phyloP scores from a whole-genome alignment of 2,113 vertebrate species.

The Alligator sinensis region DNA sequence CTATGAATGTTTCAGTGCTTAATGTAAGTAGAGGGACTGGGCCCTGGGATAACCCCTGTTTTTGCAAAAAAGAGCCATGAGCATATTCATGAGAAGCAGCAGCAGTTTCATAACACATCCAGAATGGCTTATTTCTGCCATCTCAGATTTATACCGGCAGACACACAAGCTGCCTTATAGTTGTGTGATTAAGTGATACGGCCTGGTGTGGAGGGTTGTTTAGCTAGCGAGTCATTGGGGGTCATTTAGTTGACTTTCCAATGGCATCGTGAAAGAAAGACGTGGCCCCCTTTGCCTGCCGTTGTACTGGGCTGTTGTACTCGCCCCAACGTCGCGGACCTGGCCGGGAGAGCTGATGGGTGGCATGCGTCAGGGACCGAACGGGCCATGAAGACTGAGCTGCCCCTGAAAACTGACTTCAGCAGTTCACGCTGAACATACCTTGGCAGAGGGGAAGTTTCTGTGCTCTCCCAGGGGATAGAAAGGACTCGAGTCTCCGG shows the following conservation, averaged over 20 bases:
- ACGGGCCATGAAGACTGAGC: neutral
- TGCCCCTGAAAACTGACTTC: no score
- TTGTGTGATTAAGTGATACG: neutral
- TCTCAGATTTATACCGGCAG: neutral
- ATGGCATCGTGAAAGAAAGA: neutral
- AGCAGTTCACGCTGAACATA: neutral
- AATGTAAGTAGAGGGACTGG: neutral
- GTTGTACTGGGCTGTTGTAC: neutral
- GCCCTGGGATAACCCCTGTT: neutral
- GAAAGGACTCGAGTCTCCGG: neutral
- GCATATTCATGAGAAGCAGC: accelerated
- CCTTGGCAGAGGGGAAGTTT: no score
- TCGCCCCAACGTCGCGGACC: no score
- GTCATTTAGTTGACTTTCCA: neutral
- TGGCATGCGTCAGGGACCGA: neutral
- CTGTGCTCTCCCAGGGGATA: no score
- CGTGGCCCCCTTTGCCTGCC: neutral
- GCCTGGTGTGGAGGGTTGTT: neutral
- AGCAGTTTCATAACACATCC: neutral
- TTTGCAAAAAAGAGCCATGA: neutral
- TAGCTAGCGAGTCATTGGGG: neutral
- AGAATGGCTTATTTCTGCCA: neutral
- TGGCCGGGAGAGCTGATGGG: neutral
- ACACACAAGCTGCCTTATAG: neutral
- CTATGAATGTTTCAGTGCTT: neutral